Conservation (phyloP, 2,888 invertebrate genomes). For the Helobdella robusta region DNA sequence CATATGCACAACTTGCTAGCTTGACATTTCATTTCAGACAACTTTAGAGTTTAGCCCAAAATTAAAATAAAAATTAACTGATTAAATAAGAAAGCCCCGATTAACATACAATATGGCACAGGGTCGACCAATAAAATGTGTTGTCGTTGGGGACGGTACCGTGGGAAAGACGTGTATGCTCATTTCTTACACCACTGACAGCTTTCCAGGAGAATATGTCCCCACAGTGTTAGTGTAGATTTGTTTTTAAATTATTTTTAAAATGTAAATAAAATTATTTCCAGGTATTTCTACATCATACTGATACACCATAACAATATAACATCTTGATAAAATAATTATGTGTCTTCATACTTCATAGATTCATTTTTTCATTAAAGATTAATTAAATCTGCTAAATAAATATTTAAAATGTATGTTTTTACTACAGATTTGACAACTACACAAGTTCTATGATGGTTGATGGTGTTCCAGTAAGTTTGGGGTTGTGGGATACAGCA, state of each 20-base stretch:
- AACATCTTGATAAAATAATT: not conserved
- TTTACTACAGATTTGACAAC: slow-evolving; percentile 35
- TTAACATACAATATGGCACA: slow-evolving; percentile 33
- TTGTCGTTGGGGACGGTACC: slow-evolving; percentile 57
- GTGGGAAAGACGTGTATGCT: slow-evolving; percentile 58
- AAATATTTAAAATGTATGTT: too few relatives aligned
- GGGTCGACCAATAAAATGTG: slow-evolving; percentile 55
- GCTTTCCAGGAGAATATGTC: slow-evolving; percentile 57
- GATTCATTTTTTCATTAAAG: too few relatives aligned
- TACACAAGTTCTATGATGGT: slow-evolving; percentile 36
- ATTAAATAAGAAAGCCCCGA: too few relatives aligned
- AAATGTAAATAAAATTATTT: not conserved
- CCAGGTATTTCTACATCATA: too few relatives aligned
- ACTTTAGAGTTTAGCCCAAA: too few relatives aligned
- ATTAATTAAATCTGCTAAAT: too few relatives aligned
- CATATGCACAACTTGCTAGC: too few relatives aligned
- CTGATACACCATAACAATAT: too few relatives aligned
- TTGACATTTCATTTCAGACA: too few relatives aligned
- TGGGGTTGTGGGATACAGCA: slow-evolving; percentile 79
- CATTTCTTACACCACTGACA: slow-evolving; percentile 57
- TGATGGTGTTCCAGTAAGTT: slow-evolving; percentile 34
- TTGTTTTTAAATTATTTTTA: not conserved
- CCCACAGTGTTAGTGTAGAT: slow-evolving; percentile 54
- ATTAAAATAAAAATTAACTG: too few relatives aligned
- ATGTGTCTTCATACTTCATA: too few relatives aligned